Evolutionary conservation across 2,888 invertebrate genomes (phyloP).

Genomic region (Pilophorus perplexus): DNA sequence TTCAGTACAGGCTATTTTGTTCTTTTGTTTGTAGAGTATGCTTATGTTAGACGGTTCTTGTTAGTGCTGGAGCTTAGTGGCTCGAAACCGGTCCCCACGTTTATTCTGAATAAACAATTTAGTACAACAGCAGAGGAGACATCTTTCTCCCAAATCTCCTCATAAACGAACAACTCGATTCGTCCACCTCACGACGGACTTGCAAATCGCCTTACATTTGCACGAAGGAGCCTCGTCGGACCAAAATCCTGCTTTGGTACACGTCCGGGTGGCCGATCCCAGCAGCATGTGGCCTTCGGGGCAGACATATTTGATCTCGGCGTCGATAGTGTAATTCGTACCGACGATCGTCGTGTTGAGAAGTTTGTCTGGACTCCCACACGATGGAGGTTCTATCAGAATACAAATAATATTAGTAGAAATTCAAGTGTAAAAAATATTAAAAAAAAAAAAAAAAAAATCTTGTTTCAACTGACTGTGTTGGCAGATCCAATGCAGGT

Average conservation of each 20-base stretch:
- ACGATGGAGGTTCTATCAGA: slow-evolving; percentile 69
- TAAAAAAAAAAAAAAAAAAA: slow-evolving; percentile 18
- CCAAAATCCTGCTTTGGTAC: slow-evolving; percentile 77
- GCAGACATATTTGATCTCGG: slow-evolving; percentile 70
- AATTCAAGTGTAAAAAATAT: slow-evolving; percentile 9
- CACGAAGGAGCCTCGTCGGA: slow-evolving; percentile 76
- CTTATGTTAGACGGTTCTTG: too few species aligned
- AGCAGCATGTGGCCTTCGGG: slow-evolving; percentile 78
- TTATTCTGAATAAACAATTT: too few species aligned
- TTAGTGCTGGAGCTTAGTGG: too few species aligned
- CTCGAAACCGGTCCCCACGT: too few species aligned
- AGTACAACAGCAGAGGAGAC: too few species aligned
- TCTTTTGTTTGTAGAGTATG: too few species aligned
- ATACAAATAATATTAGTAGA: too few species aligned
- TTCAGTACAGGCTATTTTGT: too few species aligned
- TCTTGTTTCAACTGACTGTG: slow-evolving; percentile 66
- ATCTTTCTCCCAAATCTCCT: too few species aligned
- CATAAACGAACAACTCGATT: too few species aligned
- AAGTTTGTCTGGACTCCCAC: slow-evolving; percentile 83
- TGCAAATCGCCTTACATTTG: slow-evolving; percentile 87
- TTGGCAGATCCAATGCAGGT: slow-evolving; percentile 90
- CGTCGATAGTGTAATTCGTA: slow-evolving; percentile 63
- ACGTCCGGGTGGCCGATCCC: slow-evolving; percentile 67
- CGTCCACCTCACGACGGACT: too few species aligned
- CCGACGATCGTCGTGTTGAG: slow-evolving; percentile 79